These are phyloP conservation scores for Cheilosia soror DNA, from an alignment of 2,888 invertebrate genomes.

Conservation along the genomic window DNA sequence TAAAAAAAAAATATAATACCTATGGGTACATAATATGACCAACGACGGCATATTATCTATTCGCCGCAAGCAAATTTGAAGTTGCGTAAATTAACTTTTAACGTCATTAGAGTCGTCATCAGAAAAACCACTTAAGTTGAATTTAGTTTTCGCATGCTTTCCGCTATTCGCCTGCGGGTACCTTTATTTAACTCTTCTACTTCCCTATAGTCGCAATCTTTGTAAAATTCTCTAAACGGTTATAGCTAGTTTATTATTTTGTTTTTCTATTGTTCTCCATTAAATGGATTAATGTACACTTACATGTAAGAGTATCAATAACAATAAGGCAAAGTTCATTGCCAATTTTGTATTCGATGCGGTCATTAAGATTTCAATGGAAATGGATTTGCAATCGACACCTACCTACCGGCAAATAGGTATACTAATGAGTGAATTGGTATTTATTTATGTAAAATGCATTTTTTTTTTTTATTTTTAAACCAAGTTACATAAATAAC, in stretches of 20 bases:
- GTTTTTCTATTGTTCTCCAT: background rate
- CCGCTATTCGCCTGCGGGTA: background rate
- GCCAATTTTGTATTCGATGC: background rate
- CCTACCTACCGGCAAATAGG: background rate
- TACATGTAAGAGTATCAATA: background rate
- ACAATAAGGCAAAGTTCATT: background rate
- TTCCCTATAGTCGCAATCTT: background rate
- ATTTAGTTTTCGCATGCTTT: background rate
- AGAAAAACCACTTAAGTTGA: constrained; percentile 38
- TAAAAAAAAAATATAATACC: background rate
- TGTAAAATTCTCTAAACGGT: background rate
- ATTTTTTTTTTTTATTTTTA: background rate
- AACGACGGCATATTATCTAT: constrained; percentile 1
- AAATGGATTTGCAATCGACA: background rate
- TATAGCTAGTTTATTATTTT: background rate
- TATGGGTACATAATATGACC: background rate
- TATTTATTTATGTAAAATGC: constrained; percentile 3
- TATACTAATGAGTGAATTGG: background rate
- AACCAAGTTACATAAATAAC: background rate
- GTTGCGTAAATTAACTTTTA: constrained; percentile 34
- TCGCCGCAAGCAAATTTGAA: constrained; percentile 12
- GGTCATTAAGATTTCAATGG: background rate
- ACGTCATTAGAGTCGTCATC: constrained; percentile 49
- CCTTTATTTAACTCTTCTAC: background rate
- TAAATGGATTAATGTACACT: background rate